Base-by-base conservation (phyloP, 2,797 vertebrate genomes). In the Arctocebus calabarensis region DNA sequence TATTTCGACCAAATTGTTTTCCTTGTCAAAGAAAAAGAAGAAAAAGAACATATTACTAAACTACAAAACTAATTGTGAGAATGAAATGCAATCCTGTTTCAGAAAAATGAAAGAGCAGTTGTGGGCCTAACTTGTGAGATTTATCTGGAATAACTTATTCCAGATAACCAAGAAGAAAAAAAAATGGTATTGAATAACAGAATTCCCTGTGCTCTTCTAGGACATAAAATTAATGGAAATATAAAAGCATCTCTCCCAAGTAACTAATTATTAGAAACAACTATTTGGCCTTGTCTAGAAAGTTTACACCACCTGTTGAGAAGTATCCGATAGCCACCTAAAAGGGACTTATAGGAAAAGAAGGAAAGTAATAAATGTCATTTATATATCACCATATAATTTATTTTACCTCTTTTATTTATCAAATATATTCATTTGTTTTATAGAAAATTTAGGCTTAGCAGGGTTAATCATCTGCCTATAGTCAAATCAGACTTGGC, bases 61-160 rank as follows among this genome's bases (percentile, higher is more conserved):
- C 20, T 11, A 0, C 57, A 92, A 85, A 91, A 83, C 11, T 34
- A 7, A 6, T 73, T 57, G 88, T 43, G 9, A 94, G 32, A 88
- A 61, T 62, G 29, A 92, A 93, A 84, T 84, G 12, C 7, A 71
- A 79, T 64, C 23, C 2, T 88, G 5, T 64, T 88, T 96, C 61
- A 95, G 32, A 94, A 73, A 81, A 61, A 19, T 16, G 40, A 78
- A 14, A 92, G 73, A 8, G 17, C 59, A 34, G 22, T 77, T 16
- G 71, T 74, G 4, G 78, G 29, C 68, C 11, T 82, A 57, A 9
- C 45, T 90, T 96, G 27, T 92, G 34, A 96, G 5, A 55, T 92
- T 92, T 92, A 94, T 73, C 61, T 95, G 16, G 52, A 93, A 83
- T 88, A 23, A 77, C 95, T 90, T 79, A 90, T 43, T 40, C 6